phyloP scores from a whole-genome alignment of 2,797 vertebrate species.

The Kryptopterus vitreolus region DNA sequence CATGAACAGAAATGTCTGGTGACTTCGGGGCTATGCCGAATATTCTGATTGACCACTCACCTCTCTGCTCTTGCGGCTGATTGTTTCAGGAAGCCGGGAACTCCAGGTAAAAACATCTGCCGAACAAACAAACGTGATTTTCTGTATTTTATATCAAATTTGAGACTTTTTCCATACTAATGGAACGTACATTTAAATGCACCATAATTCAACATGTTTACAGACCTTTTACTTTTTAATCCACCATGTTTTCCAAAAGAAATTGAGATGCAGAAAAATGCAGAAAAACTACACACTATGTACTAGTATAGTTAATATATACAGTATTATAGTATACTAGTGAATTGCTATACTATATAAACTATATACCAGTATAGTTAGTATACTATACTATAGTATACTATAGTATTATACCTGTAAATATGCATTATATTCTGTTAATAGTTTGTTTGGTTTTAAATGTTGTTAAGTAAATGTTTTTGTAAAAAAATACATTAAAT shows the following conservation, averaged over 20 bases:
- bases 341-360: too few species aligned
- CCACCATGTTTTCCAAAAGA: background rate
- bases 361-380: too few species aligned
- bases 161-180: background rate
- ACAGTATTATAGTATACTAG: too few species aligned
- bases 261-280: too few species aligned
- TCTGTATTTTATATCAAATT: background rate
- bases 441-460: too few species aligned
- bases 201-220: background rate
- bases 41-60: constrained; percentile 61
- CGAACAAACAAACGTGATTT: constrained; percentile 6
- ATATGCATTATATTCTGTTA: too few species aligned
- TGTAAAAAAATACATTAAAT: too few species aligned
- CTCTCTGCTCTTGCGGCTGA: constrained; percentile 50
- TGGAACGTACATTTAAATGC: background rate
- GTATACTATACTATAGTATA: too few species aligned
- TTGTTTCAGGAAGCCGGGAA: constrained; percentile 45
- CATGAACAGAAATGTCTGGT: constrained; percentile 45
- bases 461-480: too few species aligned
- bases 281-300: too few species aligned
- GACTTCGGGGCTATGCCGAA: constrained; percentile 57
- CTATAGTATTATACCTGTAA: too few species aligned
- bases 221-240: background rate
- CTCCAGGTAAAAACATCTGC: constrained; percentile 25
- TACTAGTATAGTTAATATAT: too few species aligned